Evolutionary conservation across 1,140 invertebrate species (phyloP), one percentile per base, ranked within the genome.

Genomic region (Aplysia californica): DNA sequence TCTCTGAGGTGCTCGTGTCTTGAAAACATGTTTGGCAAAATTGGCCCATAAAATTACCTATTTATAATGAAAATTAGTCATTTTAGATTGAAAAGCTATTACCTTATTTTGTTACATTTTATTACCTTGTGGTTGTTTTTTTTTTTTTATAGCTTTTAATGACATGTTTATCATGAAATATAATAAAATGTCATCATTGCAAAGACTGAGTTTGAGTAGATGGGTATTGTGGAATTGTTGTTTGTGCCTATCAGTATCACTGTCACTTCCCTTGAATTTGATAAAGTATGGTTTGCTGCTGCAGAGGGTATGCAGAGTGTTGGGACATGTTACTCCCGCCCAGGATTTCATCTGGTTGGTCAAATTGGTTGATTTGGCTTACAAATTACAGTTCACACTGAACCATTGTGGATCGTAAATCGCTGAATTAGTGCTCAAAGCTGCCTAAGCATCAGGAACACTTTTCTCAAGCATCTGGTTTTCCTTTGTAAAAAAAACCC

Each of bases 81-180:
- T 66, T 66, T 61, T 66, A 10, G 15, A 6, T 66, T 20, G 5
- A 26, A 66, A 66, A 15, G 29, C 10, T 6, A 15, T 10, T 35
- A 66, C 15, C 64, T 33, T 18, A 66, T 66, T 66, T 66, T 66
- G 64, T 66, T 66, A 66, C 64, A 66, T n/a, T 66, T 66, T 66
- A 66, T 35, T 66, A 66, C 64, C 64, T 15, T 59, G 58, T n/a
- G n/a, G n/a, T n/a, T n/a, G n/a, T n/a, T n/a, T n/a, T n/a, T n/a
- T n/a, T 59, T 59, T 59, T 66, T 66, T 18, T 61, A 61, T 66
- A 66, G 64, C 64, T 33, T 66, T 66, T 66, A 66, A 66, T 35
- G 33, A 66, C 64, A 35, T 66, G 20, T 66, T 10, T 66, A 6
- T 35, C 38, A 35, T 20, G 20, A 31, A 66, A 33, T 10, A 66